Conservation (phyloP, 2,888 invertebrate genomes). For the Xestia sexstrigata region DNA sequence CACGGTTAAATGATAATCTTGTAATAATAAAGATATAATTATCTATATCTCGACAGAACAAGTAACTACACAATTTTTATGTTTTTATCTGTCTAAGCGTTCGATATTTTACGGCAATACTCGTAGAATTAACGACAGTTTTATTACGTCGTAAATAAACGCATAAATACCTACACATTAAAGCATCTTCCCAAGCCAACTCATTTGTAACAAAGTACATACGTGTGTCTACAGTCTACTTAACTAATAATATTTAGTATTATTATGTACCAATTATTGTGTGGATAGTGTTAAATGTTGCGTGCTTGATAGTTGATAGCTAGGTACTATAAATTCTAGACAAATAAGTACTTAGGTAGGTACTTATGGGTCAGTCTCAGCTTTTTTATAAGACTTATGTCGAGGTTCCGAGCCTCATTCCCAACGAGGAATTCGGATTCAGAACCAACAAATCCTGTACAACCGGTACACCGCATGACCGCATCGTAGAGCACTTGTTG, state of each 20-base stretch:
- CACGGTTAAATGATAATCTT: too few relatives aligned
- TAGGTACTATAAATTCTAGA: neutral
- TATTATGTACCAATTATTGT: neutral
- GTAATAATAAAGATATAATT: neutral
- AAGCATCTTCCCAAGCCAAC: slow-evolving; percentile 38
- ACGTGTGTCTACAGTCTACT: neutral
- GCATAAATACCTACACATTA: slow-evolving; percentile 53
- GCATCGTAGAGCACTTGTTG: too few relatives aligned
- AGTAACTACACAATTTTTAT: slow-evolving; percentile 2
- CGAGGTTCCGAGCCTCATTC: too few relatives aligned
- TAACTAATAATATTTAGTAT: neutral
- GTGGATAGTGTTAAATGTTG: neutral
- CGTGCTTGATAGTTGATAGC: neutral
- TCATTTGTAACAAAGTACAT: slow-evolving; percentile 38
- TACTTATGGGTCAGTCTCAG: too few relatives aligned
- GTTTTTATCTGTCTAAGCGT: slow-evolving; percentile 3
- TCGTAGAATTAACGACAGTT: slow-evolving; percentile 64
- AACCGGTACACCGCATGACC: too few relatives aligned
- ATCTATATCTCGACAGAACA: neutral
- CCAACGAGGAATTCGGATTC: too few relatives aligned
- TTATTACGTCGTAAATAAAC: slow-evolving; percentile 63
- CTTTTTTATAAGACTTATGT: too few relatives aligned
- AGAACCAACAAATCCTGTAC: too few relatives aligned
- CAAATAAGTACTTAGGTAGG: neutral
- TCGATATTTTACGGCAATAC: slow-evolving; percentile 51